Evolutionary conservation across 2,113 vertebrate species (phyloP), one percentile per base, ranked within the genome.

Genomic region (Gallinago paraguaiae): DNA sequence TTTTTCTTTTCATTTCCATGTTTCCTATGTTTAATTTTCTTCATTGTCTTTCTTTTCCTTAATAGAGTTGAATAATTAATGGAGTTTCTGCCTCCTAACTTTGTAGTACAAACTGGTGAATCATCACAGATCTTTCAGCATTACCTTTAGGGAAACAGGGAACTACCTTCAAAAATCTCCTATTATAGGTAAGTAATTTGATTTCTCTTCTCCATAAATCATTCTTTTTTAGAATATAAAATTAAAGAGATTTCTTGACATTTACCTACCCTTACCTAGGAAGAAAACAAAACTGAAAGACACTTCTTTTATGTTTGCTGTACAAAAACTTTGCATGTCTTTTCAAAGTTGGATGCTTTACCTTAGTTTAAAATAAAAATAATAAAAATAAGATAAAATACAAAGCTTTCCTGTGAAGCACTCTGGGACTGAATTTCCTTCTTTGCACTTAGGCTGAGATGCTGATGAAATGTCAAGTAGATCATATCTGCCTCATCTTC

Each of bases 141-240:
- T 74, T 97, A 83, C 74, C 64, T 89, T 95, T 72, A 88, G 70
- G 85, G 74, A 85, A 94, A 63, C 28, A 71, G 60, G 71, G 64
- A 77, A 53, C 77, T 82, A 80, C 74, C 50, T 91, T 97, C 74
- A 91, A 74, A 97, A 91, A 89, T 87, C 67, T 90, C 60, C 54
- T 57, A 48, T 84, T 94, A 83, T 11, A 68, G 43, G 37, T 80
- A 95, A 82, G 72, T 79, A 93, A 83, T 92, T 85, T 95, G 84
- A 86, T 90, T 95, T 92, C 51, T 84, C 72, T 96, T 91, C 51
- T 72, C 92, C 67, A 94, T 96, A 96, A 96, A 97, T 88, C 86
- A 93, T 96, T 97, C 94, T 92, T 95, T 96, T 93, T 94, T 86
- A 82, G 93, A 95, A 96, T 96, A 96, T 87, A 78, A 93, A 95